Conservation (phyloP, 2,888 invertebrate genomes). For the Ormia ochracea region DNA sequence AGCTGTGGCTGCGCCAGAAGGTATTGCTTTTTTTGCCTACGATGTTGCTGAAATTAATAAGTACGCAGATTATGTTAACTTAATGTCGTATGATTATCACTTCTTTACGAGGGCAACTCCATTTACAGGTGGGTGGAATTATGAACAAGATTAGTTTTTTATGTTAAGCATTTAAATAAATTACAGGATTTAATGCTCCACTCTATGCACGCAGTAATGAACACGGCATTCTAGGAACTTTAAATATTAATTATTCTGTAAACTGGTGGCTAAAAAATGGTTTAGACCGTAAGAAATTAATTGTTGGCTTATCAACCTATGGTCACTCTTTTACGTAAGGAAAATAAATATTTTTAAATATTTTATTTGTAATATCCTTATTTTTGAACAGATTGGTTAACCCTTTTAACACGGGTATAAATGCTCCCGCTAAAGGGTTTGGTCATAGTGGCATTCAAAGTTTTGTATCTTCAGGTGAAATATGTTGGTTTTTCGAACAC, state of each 20-base stretch:
- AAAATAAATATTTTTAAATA: not conserved
- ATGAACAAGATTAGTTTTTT: not conserved
- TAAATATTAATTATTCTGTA: constrained; percentile 89
- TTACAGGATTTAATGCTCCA: constrained; percentile 86
- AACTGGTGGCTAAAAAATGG: constrained; percentile 87
- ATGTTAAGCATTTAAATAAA: not conserved
- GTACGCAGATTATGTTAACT: constrained; percentile 89
- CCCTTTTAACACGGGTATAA: constrained; percentile 81
- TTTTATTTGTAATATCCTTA: not conserved
- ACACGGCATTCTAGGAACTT: constrained; percentile 81
- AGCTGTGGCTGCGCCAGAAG: constrained; percentile 87
- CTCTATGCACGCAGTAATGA: constrained; percentile 82
- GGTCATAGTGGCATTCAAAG: constrained; percentile 84
- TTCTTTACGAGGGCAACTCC: constrained; percentile 86
- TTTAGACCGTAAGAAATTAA: constrained; percentile 85
- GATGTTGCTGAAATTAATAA: constrained; percentile 86
- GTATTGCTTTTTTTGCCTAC: constrained; percentile 86
- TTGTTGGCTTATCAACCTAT: constrained; percentile 92
- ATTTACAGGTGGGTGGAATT: constrained; percentile 80
- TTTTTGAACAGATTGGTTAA: constrained; percentile 80
- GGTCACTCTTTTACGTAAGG: constrained; percentile 85
- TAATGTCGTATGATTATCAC: constrained; percentile 96
- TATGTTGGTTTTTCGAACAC: constrained; percentile 82
- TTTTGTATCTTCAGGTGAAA: constrained; percentile 83
- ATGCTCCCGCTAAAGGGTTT: constrained; percentile 83